Conservation (phyloP, 2,113 vertebrate species). For the Ctenomys sociabilis region DNA sequence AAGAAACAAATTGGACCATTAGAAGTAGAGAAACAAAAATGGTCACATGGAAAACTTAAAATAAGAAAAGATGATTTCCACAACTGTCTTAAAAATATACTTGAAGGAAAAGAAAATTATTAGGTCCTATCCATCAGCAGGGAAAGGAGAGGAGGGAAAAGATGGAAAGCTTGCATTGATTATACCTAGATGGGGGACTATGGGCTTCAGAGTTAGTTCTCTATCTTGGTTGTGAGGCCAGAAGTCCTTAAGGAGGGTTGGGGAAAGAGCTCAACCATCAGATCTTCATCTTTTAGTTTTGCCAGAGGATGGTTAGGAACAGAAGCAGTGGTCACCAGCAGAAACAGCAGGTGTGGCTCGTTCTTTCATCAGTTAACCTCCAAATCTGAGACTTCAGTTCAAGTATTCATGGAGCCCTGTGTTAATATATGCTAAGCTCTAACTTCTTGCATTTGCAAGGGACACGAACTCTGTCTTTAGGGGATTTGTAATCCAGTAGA, state of each 20-base stretch:
- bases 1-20: slow-evolving; percentile 57
- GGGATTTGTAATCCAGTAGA: background rate
- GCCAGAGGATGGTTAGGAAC: background rate
- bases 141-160: background rate
- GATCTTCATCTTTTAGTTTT: background rate
- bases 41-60: slow-evolving; percentile 56
- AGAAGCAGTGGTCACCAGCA: background rate
- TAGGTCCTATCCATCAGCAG: background rate
- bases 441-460: background rate
- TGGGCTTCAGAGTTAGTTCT: background rate
- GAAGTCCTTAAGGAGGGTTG: fast-evolving
- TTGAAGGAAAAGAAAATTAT: background rate
- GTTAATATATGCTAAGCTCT: background rate
- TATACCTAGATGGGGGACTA: background rate
- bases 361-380: background rate
- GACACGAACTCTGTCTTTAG: background rate
- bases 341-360: background rate
- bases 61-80: slow-evolving; percentile 55
- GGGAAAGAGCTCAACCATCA: background rate
- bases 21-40: slow-evolving; percentile 14
- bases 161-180: background rate
- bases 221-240: background rate
- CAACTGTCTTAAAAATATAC: slow-evolving; percentile 62
- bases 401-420: background rate
- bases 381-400: background rate